Base-by-base conservation (phyloP, 2,888 invertebrate species). In the Ligdia adustata region DNA sequence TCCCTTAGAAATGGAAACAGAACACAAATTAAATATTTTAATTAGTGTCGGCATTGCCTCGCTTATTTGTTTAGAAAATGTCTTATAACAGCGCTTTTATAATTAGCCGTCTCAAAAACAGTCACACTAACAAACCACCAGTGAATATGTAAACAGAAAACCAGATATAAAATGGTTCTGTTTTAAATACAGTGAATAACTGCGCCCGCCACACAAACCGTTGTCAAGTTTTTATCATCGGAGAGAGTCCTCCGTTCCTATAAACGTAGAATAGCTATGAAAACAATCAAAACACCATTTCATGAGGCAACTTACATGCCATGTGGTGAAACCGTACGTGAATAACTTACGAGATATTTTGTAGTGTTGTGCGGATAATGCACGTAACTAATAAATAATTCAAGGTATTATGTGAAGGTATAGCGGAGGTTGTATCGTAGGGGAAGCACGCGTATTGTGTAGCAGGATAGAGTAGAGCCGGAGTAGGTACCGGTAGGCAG, bases 171-270 rank as follows among this genome's bases (percentile, higher is more conserved):
- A 39, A 35, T 31, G 34, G 18, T 24, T 5, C 33, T n/a, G 15
- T 34, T 35, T 14, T 12, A 29, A 24, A 41, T 24, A 26, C 11
- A 29, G 12, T 31, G 31, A 37, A 47, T 37, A 48, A 48, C 42
- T 37, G 27, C 26, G 9, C 28, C 42, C 18, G 24, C 20, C 22
- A 33, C 26, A 32, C 31, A 16, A n/a, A 37, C 32, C 44, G 35
- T 38, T 39, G 42, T 38, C 46, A 52, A 18, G 24, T 51, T 38
- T 37, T 50, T 44, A 49, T 55, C 45, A 52, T 45, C 34, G 28
- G 20, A 50, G 43, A 35, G 18, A 31, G 44, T 56, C 22, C 11
- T 3, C 11, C 7, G 6, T 22, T 16, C 7, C 6, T 22, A 22
- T 7, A 22, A 7, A 22, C 2, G 6, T 6, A 22, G n/a, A 3